Conservation (phyloP, 35 echinoderm and acorn worm genomes). For the Hemicentrotus pulcherrimus region DNA sequence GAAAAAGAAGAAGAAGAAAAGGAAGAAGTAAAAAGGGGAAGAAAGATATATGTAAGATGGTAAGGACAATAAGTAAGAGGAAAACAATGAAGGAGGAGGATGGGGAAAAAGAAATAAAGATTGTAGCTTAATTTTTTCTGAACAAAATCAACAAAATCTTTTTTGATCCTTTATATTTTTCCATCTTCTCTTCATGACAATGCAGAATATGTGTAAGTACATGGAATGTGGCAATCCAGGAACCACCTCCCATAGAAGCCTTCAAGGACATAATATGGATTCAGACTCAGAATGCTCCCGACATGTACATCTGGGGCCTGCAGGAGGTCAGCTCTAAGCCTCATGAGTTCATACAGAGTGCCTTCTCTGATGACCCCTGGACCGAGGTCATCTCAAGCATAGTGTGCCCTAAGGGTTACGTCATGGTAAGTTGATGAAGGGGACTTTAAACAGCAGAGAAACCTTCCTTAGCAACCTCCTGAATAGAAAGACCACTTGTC, state of each 20-base stretch:
- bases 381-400: constrained; percentile 75
- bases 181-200: background rate
- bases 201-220: constrained; percentile 82
- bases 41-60: background rate
- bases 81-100: background rate
- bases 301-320: constrained; percentile 81
- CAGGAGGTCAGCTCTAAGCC: constrained; percentile 98
- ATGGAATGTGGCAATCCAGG: constrained; percentile 95
- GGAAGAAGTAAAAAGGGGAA: no score
- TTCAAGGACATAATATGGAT: constrained; percentile 81
- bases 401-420: constrained; percentile 84
- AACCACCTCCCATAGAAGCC: constrained; percentile 66
- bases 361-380: constrained; percentile 90
- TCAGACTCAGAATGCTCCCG: constrained; percentile 72
- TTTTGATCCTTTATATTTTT: background rate
- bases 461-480: no score
- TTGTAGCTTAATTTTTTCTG: background rate
- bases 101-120: background rate
- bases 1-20: background rate
- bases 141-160: no score
- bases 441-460: no score
- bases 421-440: constrained; percentile 62
- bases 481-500: no score
- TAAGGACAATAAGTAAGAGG: background rate
- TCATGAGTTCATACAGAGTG: constrained; percentile 85